These are phyloP conservation scores for Frankliniella fusca DNA, from an alignment of 2,888 invertebrate species.

Conservation along the genomic window DNA sequence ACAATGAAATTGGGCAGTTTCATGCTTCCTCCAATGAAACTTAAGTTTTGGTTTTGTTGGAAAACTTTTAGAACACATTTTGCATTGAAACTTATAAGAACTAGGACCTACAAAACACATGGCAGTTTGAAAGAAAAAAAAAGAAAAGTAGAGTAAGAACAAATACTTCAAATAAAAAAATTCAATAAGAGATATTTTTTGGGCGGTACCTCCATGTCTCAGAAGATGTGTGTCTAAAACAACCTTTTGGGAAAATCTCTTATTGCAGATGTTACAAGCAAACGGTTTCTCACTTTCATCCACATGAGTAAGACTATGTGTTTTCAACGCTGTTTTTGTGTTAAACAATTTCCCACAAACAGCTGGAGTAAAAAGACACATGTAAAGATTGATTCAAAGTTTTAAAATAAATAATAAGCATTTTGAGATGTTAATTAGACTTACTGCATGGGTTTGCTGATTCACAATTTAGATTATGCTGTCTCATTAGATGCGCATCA, in stretches of 20 bases:
- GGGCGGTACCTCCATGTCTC: slow-evolving; percentile 44
- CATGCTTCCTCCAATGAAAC: slow-evolving; percentile 39
- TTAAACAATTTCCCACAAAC: slow-evolving; percentile 37
- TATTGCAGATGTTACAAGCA: slow-evolving; percentile 48
- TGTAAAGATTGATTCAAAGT: neutral
- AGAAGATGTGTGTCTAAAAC: slow-evolving; percentile 49
- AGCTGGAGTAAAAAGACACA: slow-evolving; percentile 31
- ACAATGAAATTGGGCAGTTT: slow-evolving; percentile 37
- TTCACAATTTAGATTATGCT: slow-evolving; percentile 36
- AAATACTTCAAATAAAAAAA: neutral
- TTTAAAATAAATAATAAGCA: neutral
- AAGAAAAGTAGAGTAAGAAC: slow-evolving; percentile 27
- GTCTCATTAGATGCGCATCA: slow-evolving; percentile 35
- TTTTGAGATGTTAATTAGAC: slow-evolving; percentile 2
- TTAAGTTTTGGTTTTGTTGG: slow-evolving; percentile 39
- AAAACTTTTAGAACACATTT: slow-evolving; percentile 37
- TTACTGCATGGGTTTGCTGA: slow-evolving; percentile 35
- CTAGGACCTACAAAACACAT: slow-evolving; percentile 32
- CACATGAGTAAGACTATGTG: slow-evolving; percentile 51
- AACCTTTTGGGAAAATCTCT: slow-evolving; percentile 48
- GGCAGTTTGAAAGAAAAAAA: slow-evolving; percentile 28
- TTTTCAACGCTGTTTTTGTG: slow-evolving; percentile 43
- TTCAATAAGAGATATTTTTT: neutral
- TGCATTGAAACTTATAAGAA: slow-evolving; percentile 38
- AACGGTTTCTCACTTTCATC: slow-evolving; percentile 45